Percentiles rank a stretch among this genome's conserved stretches.
Evolutionary conservation across 2,113 vertebrate genomes (phyloP).

Genomic region (Tiliqua scincoides): DNA sequence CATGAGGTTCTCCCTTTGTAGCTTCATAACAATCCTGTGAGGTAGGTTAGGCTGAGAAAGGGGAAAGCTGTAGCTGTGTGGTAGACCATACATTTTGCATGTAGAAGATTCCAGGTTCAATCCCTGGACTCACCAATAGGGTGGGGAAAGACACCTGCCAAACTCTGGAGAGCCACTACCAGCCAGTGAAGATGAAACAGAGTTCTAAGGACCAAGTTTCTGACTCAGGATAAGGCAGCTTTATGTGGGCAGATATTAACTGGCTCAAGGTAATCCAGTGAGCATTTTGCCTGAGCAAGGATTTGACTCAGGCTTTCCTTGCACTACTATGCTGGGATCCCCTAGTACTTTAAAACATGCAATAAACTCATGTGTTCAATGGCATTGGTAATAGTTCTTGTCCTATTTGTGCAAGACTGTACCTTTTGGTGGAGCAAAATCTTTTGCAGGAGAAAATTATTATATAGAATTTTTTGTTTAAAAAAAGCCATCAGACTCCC

Average conservation of each 20-base stretch:
- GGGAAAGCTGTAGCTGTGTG: too few relatives aligned
- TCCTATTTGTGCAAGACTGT: slow-evolving; percentile 2
- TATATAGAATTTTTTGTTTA: not conserved
- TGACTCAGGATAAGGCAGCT: too few relatives aligned
- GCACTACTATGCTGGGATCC: not conserved
- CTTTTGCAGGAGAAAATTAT: not conserved
- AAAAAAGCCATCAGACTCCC: not conserved
- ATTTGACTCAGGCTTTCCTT: not conserved
- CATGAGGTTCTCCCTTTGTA: not conserved
- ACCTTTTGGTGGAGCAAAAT: not conserved
- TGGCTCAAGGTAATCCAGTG: not conserved
- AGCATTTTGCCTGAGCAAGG: not conserved
- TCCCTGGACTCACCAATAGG: too few relatives aligned
- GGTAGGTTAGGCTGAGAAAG: not conserved
- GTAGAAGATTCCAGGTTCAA: too few relatives aligned
- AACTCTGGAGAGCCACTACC: too few relatives aligned
- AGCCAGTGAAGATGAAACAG: too few relatives aligned
- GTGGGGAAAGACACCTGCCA: too few relatives aligned
- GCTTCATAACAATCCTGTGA: not conserved
- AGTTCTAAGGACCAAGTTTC: too few relatives aligned
- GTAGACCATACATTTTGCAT: too few relatives aligned
- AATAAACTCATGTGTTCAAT: not conserved
- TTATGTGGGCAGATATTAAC: too few relatives aligned
- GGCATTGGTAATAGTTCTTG: slow-evolving; percentile 21
- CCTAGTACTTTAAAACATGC: not conserved